Evolutionary conservation across 2,113 vertebrate species (phyloP).

Genomic region (Saccopteryx leptura): DNA sequence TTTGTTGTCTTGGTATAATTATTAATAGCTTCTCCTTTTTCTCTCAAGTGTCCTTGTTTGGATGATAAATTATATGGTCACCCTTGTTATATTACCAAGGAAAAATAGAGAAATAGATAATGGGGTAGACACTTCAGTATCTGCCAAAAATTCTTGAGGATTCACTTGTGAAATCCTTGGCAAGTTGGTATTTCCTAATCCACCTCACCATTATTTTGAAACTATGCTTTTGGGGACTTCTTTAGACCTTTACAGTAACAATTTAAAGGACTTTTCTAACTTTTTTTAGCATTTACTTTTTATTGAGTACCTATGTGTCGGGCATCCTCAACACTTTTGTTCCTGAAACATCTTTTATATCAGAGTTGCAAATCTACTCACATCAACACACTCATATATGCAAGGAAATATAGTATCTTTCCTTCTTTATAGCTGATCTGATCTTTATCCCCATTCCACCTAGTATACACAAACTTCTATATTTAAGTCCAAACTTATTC

Average conservation of each 20-base stretch:
- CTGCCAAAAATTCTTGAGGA: not conserved
- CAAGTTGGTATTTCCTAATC: not conserved
- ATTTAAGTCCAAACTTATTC: too few relatives aligned
- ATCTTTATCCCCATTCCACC: too few relatives aligned
- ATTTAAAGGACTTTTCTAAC: not conserved
- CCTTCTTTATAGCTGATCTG: too few relatives aligned
- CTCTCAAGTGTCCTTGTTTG: slow-evolving; percentile 55
- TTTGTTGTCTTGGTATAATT: slow-evolving; percentile 51
- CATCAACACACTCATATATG: too few relatives aligned
- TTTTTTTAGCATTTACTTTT: too few relatives aligned
- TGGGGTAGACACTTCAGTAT: not conserved
- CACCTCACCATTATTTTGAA: not conserved
- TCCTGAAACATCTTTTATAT: too few relatives aligned
- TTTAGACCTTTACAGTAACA: not conserved
- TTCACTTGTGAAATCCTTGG: not conserved
- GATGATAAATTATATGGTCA: slow-evolving; percentile 68
- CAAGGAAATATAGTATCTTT: too few relatives aligned
- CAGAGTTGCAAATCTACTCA: too few relatives aligned
- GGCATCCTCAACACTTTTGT: too few relatives aligned
- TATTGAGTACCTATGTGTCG: too few relatives aligned
- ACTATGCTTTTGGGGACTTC: not conserved
- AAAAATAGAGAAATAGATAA: slow-evolving; percentile 45
- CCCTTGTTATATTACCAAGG: slow-evolving; percentile 50
- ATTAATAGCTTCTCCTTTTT: slow-evolving; percentile 56
- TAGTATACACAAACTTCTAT: too few relatives aligned